Conservation (phyloP, 2,113 vertebrate species). For the Gadus chalcogrammus region DNA sequence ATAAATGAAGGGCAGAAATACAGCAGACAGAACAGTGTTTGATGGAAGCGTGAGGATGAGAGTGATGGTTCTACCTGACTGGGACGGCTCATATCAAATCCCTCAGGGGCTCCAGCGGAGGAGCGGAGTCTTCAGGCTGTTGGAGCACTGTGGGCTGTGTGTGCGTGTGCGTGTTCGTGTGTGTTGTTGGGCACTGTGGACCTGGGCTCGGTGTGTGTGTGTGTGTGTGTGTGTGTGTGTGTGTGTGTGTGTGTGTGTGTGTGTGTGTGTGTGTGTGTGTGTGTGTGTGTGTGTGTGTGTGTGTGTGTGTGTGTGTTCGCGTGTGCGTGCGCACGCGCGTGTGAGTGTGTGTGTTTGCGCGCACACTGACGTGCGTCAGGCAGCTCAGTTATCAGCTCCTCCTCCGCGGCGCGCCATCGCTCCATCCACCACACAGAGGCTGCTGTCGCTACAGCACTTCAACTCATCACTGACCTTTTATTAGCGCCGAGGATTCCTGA, state of each 20-base stretch:
- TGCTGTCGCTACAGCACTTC: no score
- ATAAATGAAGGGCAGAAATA: neutral
- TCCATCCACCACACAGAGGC: conserved; percentile 13
- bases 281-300: neutral
- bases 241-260: conserved; percentile 9
- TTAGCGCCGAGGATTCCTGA: no score
- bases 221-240: neutral
- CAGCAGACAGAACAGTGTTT: conserved; percentile 5
- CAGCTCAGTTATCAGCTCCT: conserved; percentile 58
- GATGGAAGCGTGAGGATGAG: conserved; percentile 27
- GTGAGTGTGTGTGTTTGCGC: neutral
- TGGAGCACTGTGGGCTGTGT: conserved; percentile 6
- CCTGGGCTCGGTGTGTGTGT: neutral
- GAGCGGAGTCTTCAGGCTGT: conserved; percentile 52
- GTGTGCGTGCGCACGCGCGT: conserved; percentile 31
- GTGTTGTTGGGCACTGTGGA: neutral
- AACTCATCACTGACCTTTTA: no score
- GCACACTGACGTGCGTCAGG: conserved; percentile 38
- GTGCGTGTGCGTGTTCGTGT: neutral
- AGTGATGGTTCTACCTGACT: conserved; percentile 68
- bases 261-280: neutral
- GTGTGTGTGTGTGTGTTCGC: no score
- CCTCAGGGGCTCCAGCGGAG: conserved; percentile 51
- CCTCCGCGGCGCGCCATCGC: conserved; percentile 61
- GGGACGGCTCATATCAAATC: conserved; percentile 66